phyloP scores from a whole-genome alignment of 2,113 vertebrate genomes.

The Osmerus eperlanus region DNA sequence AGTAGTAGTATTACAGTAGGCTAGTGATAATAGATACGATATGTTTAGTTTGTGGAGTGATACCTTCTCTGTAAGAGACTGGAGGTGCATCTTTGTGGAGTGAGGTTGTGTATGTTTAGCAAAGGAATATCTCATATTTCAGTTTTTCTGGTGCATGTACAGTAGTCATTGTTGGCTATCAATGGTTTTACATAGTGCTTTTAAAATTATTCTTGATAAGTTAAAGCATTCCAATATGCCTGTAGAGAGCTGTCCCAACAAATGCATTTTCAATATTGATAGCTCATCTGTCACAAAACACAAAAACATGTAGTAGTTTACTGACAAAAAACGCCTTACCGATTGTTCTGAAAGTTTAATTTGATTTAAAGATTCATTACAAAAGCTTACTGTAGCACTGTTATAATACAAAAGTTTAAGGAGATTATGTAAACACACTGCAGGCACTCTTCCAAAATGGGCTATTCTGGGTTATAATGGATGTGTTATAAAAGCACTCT shows the following conservation, averaged over 20 bases:
- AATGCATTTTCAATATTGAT: background rate
- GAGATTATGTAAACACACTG: background rate
- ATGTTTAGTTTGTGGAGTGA: background rate
- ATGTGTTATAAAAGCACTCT: background rate
- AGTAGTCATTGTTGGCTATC: background rate
- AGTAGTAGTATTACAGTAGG: background rate
- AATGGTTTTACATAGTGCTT: background rate
- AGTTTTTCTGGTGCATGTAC: background rate
- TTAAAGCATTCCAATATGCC: constrained; percentile 1
- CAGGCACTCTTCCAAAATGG: background rate
- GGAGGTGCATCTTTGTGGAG: background rate
- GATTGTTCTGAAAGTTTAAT: background rate
- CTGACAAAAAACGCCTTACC: background rate
- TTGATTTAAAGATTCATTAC: no score
- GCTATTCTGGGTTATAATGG: background rate
- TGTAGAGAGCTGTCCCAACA: background rate
- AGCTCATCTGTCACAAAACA: background rate
- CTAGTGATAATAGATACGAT: background rate
- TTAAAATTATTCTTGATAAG: background rate
- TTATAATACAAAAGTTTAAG: background rate
- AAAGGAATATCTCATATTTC: background rate
- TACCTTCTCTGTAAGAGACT: background rate
- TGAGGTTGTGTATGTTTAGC: background rate
- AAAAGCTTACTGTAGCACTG: background rate
- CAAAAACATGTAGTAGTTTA: background rate